phyloP scores from a whole-genome alignment of 1,140 invertebrate species.

The Steinernema khuongi region DNA sequence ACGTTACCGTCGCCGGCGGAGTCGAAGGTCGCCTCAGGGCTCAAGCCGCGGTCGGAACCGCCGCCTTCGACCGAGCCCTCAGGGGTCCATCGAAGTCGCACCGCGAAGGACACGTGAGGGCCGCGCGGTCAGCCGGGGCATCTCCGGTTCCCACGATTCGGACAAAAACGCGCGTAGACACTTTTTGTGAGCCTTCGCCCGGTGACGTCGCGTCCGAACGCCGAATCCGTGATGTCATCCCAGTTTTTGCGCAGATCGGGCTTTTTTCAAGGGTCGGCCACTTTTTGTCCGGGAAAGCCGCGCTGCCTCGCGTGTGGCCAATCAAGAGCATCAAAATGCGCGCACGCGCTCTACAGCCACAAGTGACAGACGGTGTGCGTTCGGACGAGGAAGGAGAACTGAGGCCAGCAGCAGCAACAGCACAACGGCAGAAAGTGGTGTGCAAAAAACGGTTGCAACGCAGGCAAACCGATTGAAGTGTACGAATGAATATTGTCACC shows the following conservation, averaged over 20 bases:
- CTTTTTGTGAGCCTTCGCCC: background rate
- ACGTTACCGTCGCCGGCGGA: background rate
- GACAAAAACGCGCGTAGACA: constrained; percentile 7
- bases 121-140: background rate
- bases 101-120: background rate
- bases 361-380: background rate
- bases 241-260: background rate
- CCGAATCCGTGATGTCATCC: constrained; percentile 12
- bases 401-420: background rate
- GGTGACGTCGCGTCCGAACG: background rate
- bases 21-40: too few relatives aligned
- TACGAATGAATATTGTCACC: constrained; percentile 17
- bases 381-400: background rate
- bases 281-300: background rate
- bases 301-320: background rate
- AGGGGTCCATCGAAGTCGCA: too few relatives aligned
- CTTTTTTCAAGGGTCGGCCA: constrained; percentile 7
- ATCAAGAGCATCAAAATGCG: background rate
- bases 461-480: constrained; percentile 13
- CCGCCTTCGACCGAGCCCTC: too few relatives aligned
- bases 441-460: background rate
- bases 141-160: constrained; percentile 2
- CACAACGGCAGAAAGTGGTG: background rate
- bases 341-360: background rate
- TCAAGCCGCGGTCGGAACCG: too few relatives aligned